Evolutionary conservation across 2,113 vertebrate genomes (phyloP).

Genomic region (Chiloscyllium plagiosum): DNA sequence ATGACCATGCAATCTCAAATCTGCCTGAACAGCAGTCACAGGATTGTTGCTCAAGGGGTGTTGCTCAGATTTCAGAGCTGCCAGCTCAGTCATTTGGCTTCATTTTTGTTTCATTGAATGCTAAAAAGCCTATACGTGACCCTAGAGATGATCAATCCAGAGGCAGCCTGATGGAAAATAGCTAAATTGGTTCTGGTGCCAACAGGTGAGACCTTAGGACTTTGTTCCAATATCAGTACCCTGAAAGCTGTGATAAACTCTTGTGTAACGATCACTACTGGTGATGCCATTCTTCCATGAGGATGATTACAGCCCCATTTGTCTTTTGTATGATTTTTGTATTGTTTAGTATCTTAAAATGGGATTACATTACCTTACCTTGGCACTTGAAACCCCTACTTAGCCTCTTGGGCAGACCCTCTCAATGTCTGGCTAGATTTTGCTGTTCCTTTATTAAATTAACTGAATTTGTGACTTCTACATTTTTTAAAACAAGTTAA

Average conservation of each 20-base stretch:
- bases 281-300: not conserved
- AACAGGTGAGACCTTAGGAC: not conserved
- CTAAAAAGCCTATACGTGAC: not conserved
- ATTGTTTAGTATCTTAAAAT: not conserved
- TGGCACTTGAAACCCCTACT: not conserved
- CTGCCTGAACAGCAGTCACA: not conserved
- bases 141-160: not conserved
- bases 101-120: no score
- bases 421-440: not conserved
- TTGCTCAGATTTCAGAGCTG: not conserved
- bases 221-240: not conserved
- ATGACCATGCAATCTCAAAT: not conserved
- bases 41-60: not conserved
- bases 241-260: not conserved
- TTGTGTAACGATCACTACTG: not conserved
- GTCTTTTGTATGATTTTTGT: not conserved
- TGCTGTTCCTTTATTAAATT: not conserved
- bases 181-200: not conserved
- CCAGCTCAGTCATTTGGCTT: no score
- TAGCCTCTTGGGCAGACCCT: not conserved
- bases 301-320: not conserved
- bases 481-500: not conserved
- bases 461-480: not conserved
- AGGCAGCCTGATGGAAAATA: not conserved
- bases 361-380: not conserved